Percentiles rank a stretch among this genome's conserved stretches.
phyloP scores from a whole-genome alignment of 2,888 invertebrate species.

The Julus scanicus region DNA sequence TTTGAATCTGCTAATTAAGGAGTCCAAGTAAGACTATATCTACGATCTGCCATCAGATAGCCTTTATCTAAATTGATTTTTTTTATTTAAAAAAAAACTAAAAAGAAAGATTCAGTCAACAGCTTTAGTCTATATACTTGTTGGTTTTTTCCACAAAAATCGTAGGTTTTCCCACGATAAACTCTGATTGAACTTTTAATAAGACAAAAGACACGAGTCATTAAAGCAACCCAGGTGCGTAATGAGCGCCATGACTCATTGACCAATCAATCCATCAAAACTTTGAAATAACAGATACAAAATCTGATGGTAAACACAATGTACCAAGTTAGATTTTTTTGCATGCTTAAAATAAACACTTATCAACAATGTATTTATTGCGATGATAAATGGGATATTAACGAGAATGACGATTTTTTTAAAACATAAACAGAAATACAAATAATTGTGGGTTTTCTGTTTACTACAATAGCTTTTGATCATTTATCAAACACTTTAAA shows the following conservation, averaged over 20 bases:
- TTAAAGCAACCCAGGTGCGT: neutral
- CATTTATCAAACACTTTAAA: too few relatives aligned
- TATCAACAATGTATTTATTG: too few relatives aligned
- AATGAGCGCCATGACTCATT: too few relatives aligned
- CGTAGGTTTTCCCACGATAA: constrained; percentile 1
- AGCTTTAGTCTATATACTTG: neutral
- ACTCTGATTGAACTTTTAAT: constrained; percentile 26
- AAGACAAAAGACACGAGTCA: constrained; percentile 6
- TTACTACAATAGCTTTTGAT: too few relatives aligned
- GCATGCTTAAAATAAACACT: neutral
- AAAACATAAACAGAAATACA: too few relatives aligned
- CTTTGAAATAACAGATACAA: neutral
- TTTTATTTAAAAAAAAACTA: too few relatives aligned
- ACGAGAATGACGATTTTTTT: too few relatives aligned
- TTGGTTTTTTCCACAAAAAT: neutral
- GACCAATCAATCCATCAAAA: neutral
- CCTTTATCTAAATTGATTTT: neutral
- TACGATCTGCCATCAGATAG: constrained; percentile 18
- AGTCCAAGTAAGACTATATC: neutral
- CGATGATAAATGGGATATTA: too few relatives aligned
- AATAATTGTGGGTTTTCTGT: too few relatives aligned
- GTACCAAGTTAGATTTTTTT: neutral
- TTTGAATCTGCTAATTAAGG: neutral
- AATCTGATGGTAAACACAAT: neutral
- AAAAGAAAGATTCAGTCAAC: neutral